Base-by-base conservation (phyloP, 2,113 vertebrate species). In the Tiliqua scincoides region DNA sequence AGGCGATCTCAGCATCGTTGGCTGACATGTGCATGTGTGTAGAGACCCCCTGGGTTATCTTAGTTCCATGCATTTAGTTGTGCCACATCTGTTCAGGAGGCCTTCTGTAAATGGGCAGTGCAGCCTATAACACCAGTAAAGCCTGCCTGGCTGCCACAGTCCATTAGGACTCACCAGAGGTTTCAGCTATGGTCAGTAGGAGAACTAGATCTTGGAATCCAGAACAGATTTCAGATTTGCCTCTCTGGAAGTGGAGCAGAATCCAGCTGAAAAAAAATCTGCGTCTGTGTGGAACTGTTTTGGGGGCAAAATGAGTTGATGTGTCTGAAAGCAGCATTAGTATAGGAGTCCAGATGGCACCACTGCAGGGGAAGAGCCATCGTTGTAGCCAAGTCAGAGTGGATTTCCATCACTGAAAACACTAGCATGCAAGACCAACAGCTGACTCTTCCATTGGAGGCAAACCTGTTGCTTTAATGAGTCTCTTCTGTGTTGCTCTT, bases 401-500 rank as follows among this genome's bases (percentile, higher is more conserved):
- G 61, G 57, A 18, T 52, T 63, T 62, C 3, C 12, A 17, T 52
- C 59, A 62, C 82, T 57, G 4, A 21, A 63, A 84, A 10, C 37
- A 48, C 32, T 63, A 37, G 71, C 10, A 11, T 17, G 9, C 35
- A 52, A 52, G 72, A 79, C 61, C 89, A 20, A 76, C 10, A 0
- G 1, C 71, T 25, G 59, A 9, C 20, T 4, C 17, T 30, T 0
- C 61, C 86, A 15, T 15, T 71, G 67, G 12, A 18, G 35, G 32
- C 15, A 12, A 37, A 52, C 35, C 74, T 1, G 32, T 2, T 4
- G 54, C 3, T 7, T 2, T 96, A 89, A 96, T 84, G 3, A 37
- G 1, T 1, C 54, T 94, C 84, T 95, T 88, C 92, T 88, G 40
- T 95, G 71, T 91, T 83, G 81, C 85, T 18, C 1, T 91, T 67